Evolutionary conservation across 2,797 vertebrate species (phyloP), one percentile per base, ranked within the genome.

Genomic region (Avahi laniger): DNA sequence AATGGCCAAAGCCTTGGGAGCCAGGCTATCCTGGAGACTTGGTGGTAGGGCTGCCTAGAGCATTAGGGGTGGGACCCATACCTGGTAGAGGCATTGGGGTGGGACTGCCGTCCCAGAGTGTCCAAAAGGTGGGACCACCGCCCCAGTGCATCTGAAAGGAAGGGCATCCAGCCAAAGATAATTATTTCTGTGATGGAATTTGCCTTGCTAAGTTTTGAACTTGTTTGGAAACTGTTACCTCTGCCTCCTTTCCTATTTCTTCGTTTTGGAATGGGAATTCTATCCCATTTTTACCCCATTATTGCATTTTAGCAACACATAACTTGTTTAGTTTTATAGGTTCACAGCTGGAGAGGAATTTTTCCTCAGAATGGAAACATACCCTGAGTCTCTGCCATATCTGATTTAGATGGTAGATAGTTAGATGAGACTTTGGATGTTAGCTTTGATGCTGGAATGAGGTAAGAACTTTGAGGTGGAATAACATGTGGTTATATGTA

Each of bases 41-140:
- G 14, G 54, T 28, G 38, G 2, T 9, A 50, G 43, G 33, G 15
- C 1, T 48, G 22, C 3, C 1, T 30, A 26, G 52, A 59, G 59
- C 41, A 10, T 22, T 24, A 82, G 3, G 50, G 28, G 28, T 59
- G 33, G 17, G 18, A 11, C 5, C 8, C 22, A 30, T 13, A 46
- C 35, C 30, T 28, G 7, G 30, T 6, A 69, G 20, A 70, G 28
- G 26, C 38, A 30, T 2, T 2, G 5, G 1, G 3, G 4, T 20
- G 13, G 1, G 11, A 26, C 3, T 50, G 2, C 24, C 22, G 1
- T 24, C 59, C 28, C 4, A 33, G 0, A 38, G 12, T 33, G 28
- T 52, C 2, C 12, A 38, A 24, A 80, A 20, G 26, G 15, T n/a
- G 43, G 35, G 9, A 41, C 43, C 9, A 3, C 24, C 33, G 22